These are phyloP conservation scores for Ecliptopera silaceata DNA, from an alignment of 2,888 invertebrate species.

Conservation along the genomic window DNA sequence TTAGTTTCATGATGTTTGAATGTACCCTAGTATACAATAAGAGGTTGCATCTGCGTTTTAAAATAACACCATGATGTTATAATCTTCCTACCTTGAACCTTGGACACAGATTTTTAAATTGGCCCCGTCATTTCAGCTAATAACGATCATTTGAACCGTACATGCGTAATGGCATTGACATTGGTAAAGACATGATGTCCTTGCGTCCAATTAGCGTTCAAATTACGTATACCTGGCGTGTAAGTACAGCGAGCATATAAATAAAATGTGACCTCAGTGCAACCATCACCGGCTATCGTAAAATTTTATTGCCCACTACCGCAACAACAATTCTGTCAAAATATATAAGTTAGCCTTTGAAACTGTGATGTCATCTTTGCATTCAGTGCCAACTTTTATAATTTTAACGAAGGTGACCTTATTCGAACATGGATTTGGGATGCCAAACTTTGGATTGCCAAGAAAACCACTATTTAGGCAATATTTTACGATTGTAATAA, in stretches of 20 bases:
- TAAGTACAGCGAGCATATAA: constrained; percentile 16
- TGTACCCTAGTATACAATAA: background rate
- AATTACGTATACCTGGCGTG: constrained; percentile 36
- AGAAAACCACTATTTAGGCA: background rate
- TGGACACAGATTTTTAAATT: constrained; percentile 18
- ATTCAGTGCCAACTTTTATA: constrained; percentile 40
- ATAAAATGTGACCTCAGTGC: constrained; percentile 41
- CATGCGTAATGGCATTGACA: constrained; percentile 37
- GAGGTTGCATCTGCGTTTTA: background rate
- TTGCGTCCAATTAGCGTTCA: constrained; percentile 43
- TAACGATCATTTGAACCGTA: constrained; percentile 27
- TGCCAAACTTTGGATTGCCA: constrained; percentile 26
- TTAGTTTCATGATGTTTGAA: no score
- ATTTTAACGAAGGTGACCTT: constrained; percentile 39
- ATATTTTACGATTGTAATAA: background rate
- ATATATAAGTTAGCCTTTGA: constrained; percentile 44
- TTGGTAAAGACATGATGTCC: constrained; percentile 38
- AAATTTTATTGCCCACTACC: constrained; percentile 53
- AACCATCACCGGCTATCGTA: constrained; percentile 51
- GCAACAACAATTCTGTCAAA: constrained; percentile 39
- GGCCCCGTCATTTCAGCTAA: constrained; percentile 16
- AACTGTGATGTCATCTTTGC: constrained; percentile 54
- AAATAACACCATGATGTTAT: background rate
- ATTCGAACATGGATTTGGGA: constrained; percentile 17
- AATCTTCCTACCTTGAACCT: constrained; percentile 7